Conservation (phyloP, 2,797 vertebrate genomes). For the Premnoplex brunnescens region DNA sequence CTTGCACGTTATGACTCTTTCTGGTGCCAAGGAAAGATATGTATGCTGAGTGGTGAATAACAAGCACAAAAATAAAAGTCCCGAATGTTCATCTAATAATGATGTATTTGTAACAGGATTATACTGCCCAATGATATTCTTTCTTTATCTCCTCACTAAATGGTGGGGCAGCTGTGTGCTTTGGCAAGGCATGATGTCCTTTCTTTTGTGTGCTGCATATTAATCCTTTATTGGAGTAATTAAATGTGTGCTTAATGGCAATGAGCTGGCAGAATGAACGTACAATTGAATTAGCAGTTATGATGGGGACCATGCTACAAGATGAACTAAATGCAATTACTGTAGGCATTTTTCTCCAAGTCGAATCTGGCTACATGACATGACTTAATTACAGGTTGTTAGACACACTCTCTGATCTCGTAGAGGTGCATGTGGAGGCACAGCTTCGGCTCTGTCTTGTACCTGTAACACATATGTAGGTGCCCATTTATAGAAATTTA, state of each 20-base stretch:
- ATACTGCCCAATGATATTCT: constrained; percentile 79
- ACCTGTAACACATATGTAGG: not conserved
- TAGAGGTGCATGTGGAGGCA: constrained; percentile 63
- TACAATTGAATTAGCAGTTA: constrained; percentile 97
- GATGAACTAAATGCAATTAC: constrained; percentile 97
- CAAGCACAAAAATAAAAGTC: constrained; percentile 84
- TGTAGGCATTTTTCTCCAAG: constrained; percentile 82
- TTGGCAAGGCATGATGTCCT: constrained; percentile 79
- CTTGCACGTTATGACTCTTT: constrained; percentile 76
- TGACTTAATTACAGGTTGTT: constrained; percentile 94
- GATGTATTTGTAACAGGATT: constrained; percentile 87
- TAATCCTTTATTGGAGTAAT: constrained; percentile 98
- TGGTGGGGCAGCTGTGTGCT: constrained; percentile 88
- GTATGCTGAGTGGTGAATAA: constrained; percentile 78
- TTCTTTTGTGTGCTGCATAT: constrained; percentile 93
- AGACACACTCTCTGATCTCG: constrained; percentile 84
- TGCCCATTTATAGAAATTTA: not conserved
- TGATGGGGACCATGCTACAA: constrained; percentile 90
- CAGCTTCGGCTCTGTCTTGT: not conserved
- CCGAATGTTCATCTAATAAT: constrained; percentile 87
- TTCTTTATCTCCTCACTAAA: constrained; percentile 83
- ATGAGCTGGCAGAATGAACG: constrained; percentile 92
- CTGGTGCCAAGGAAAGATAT: constrained; percentile 74
- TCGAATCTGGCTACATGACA: constrained; percentile 84
- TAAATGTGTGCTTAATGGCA: constrained; percentile 96